A percentile compares a stretch with the other conserved stretches of the same genome.
These are phyloP conservation scores for Yponomeuta plumbellus DNA, from an alignment of 2,888 invertebrate genomes.

Conservation along the genomic window DNA sequence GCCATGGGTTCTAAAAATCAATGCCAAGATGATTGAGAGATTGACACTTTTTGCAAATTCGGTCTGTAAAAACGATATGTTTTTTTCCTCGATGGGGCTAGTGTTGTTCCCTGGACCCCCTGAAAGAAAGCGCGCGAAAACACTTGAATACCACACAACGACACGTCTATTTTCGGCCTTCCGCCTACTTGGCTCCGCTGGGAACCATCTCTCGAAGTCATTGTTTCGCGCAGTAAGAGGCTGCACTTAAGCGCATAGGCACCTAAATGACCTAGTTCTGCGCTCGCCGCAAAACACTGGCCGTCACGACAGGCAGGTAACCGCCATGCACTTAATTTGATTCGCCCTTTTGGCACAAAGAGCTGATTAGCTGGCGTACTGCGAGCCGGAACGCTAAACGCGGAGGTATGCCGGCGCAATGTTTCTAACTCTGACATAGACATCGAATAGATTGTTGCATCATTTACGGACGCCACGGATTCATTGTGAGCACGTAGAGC, in stretches of 20 bases:
- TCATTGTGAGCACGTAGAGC: no score
- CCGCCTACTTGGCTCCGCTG: constrained; percentile 1
- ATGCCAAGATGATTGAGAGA: no score
- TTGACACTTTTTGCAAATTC: no score
- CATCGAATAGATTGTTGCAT: no score
- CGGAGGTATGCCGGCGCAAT: background rate
- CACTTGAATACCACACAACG: background rate
- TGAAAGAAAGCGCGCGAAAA: no score
- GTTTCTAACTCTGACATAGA: background rate
- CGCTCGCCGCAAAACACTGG: constrained; percentile 10
- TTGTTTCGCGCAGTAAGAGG: background rate
- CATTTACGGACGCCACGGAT: no score
- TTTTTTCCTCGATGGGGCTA: no score
- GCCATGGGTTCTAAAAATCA: no score
- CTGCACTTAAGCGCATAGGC: constrained; percentile 1
- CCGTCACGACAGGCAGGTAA: background rate
- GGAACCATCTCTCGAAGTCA: background rate
- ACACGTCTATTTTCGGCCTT: background rate
- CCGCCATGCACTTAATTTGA: constrained; percentile 12
- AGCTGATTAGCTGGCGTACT: background rate
- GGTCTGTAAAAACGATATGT: no score
- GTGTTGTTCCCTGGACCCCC: no score
- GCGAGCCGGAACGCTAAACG: background rate
- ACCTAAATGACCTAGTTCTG: constrained; percentile 7
- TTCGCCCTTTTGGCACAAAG: constrained; percentile 12